Evolutionary conservation across 2,797 vertebrate genomes (phyloP), one percentile per base, ranked within the genome.

Genomic region (Eulemur coronatus): DNA sequence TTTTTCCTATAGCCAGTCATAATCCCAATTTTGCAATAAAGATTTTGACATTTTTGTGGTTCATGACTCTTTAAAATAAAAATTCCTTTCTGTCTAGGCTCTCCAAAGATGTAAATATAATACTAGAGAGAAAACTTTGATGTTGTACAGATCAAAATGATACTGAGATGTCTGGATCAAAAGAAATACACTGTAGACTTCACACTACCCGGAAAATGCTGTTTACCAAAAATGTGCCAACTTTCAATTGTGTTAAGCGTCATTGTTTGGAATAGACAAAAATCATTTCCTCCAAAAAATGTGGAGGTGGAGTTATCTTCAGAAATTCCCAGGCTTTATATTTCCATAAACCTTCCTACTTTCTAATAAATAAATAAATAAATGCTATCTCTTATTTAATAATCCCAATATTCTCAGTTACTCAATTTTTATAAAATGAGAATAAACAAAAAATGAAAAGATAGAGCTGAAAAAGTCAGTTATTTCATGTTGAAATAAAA

Each of bases 211-310:
- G 98, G 98, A 98, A 99, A 97, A 97, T 50, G 86, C 98, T 98
- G 97, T 98, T 98, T 98, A 98, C 98, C 96, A 97, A 98, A 98
- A 97, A 98, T 94, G 92, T 2, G 26, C 98, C 97, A 97, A 89
- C 95, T 55, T 91, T 98, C 97, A 96, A 85, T 81, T 97, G 96
- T 98, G 97, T 98, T 98, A 97, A 96, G 97, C 85, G 0, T 95
- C 97, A 98, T 98, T 99, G 98, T 98, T 98, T 97, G 97, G 95
- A 97, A 97, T 96, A 98, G 98, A 97, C 97, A 97, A 73, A 98
- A 95, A 97, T 98, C 97, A 98, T 98, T 99, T 99, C 98, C 98
- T 98, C 91, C 91, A 78, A 86, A 92, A 97, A 94, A 97, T 85
- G 84, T 73, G 92, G 89, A 98, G 92, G 73, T 91, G 94, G 97